Base-by-base conservation (phyloP, 30 jellyfish, hydroid and myxozoan genomes). In the Phacellophora camtschatica region DNA sequence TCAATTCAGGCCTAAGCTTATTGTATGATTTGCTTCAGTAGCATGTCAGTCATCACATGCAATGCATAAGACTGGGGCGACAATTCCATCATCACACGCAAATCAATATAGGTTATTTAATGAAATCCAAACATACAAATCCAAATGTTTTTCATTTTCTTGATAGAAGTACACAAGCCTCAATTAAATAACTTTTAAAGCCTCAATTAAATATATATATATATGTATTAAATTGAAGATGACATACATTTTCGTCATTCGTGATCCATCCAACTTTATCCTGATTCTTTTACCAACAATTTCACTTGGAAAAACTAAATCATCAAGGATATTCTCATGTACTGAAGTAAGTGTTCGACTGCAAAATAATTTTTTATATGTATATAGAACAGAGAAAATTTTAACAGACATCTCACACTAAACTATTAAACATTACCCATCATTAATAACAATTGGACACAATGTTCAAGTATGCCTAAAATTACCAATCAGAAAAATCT, bases 291-390 rank as follows among this genome's bases (percentile, higher is more conserved):
- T 90, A 67, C 98, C 98, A 71, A 90, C 96, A 77, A 90, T 90
- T 78, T 90, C 98, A 54, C 96, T 76, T 69, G 98, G 98, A 68
- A 28, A 90, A 53, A 81, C 86, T 15, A 90, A 80, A 77, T 90
- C 98, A 36, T 90, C 98, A 66, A 90, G 83, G 76, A 90, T 90
- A 53, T 82, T 58, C 29, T 79, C 94, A 63, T 90, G 98, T 5
- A 90, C 98, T 30, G 98, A 91, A 33, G 98, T 90, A 45, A 90
- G 70, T 18, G 98, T 90, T 53, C 98, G 98, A 65, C 96, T 90
- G 45, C 25, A 66, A 12, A 62, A 30, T 2, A 54, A 53, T 2
- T 5, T 11, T 22, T 15, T 42, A 55, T 5, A 7, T 18, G 82
- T 4, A 32, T 32, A 16, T 5, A 71, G 20, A 11, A 42, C 7